A percentile compares a stretch with the other conserved stretches of the same genome.
Conservation (phyloP, 1,140 invertebrate genomes). For the Lethrus apterus region DNA sequence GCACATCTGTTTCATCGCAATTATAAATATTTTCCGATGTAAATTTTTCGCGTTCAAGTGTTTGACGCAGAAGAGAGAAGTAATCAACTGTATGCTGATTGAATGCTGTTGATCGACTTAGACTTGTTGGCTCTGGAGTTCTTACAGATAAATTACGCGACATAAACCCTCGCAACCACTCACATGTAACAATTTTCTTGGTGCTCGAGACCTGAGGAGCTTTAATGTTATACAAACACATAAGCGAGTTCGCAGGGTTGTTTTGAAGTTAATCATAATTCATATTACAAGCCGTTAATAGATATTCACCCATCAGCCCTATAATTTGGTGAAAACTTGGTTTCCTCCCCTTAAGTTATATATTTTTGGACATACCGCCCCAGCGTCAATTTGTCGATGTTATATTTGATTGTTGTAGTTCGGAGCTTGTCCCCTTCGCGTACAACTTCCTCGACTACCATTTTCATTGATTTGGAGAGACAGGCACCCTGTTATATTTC, state of each 20-base stretch:
- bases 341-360: neutral
- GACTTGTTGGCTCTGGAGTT: slow-evolving; percentile 4
- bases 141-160: neutral
- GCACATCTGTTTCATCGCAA: slow-evolving; percentile 43
- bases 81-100: slow-evolving; percentile 3
- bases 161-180: slow-evolving; percentile 5
- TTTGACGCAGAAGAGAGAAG: neutral
- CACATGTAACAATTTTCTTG: slow-evolving; percentile 4
- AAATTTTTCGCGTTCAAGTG: neutral
- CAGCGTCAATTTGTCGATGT: slow-evolving; percentile 5
- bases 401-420: slow-evolving; percentile 5
- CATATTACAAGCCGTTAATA: slow-evolving; percentile 2
- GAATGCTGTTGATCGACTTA: neutral
- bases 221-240: slow-evolving; percentile 4
- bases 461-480: neutral
- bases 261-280: slow-evolving; percentile 8
- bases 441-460: neutral
- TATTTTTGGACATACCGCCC: slow-evolving; percentile 1
- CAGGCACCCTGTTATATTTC: no score
- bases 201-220: neutral
- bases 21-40: neutral
- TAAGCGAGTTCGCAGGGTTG: neutral
- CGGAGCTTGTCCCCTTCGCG: neutral
- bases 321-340: neutral
- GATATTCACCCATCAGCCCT: neutral